phyloP scores from a whole-genome alignment of 2,113 vertebrate genomes.

The Anas platyrhynchos region DNA sequence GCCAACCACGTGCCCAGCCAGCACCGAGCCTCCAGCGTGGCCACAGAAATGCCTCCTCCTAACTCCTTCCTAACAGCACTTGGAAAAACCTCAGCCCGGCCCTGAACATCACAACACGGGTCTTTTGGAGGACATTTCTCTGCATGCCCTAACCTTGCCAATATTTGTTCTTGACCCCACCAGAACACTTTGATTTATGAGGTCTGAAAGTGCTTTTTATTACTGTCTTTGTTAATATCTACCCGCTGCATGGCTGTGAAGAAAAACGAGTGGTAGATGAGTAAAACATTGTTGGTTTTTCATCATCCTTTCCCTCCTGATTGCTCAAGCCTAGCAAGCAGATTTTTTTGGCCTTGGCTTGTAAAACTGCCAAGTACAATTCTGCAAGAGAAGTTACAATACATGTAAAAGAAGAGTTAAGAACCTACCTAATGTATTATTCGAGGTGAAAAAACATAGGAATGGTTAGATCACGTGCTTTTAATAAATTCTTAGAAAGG shows the following conservation, averaged over 20 bases:
- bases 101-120: neutral
- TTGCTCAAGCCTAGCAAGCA: constrained; percentile 52
- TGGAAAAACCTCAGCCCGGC: neutral
- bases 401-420: constrained; percentile 4
- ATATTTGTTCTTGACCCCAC: constrained; percentile 29
- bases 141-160: constrained; percentile 5
- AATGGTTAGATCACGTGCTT: neutral
- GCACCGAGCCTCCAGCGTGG: neutral
- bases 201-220: constrained; percentile 31
- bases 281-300: constrained; percentile 66
- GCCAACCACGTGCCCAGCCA: neutral
- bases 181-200: constrained; percentile 16
- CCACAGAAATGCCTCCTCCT: constrained; percentile 28
- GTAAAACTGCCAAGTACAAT: constrained; percentile 10
- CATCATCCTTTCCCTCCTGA: constrained; percentile 43
- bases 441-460: neutral
- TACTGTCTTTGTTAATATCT: constrained; percentile 26
- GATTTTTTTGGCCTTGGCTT: constrained; percentile 4
- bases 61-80: constrained; percentile 32
- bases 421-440: neutral
- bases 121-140: neutral
- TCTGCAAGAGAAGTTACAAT: constrained; percentile 29
- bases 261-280: constrained; percentile 32
- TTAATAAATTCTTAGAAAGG: neutral
- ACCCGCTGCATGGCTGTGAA: neutral